These are phyloP conservation scores for Periophthalmodon schlosseri DNA, from an alignment of 2,113 vertebrate genomes.

Conservation along the genomic window DNA sequence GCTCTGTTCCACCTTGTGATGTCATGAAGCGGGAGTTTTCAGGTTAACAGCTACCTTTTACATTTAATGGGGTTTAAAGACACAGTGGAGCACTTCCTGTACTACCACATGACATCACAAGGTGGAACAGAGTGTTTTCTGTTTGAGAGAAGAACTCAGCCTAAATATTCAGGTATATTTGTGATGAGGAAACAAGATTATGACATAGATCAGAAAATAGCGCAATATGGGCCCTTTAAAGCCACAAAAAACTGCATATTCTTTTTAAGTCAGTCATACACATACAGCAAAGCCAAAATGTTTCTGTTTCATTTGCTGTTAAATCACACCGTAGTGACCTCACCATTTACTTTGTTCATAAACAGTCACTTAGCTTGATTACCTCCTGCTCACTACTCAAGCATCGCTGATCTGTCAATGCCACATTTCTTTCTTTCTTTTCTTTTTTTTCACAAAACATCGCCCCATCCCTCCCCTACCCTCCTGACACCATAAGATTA, in stretches of 20 bases:
- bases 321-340: conserved; percentile 51
- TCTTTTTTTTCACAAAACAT: conserved; percentile 20
- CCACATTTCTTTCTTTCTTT: neutral
- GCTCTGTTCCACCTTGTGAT: too few species aligned
- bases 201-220: too few species aligned
- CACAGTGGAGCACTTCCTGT: too few species aligned
- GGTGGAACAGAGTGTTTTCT: too few species aligned
- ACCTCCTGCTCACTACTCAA: conserved; percentile 39
- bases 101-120: too few species aligned
- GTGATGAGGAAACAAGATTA: too few species aligned
- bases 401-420: conserved; percentile 33
- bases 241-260: conserved; percentile 21
- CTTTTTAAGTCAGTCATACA: conserved; percentile 1
- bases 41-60: too few species aligned
- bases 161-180: too few species aligned
- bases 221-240: neutral
- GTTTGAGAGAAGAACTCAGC: too few species aligned
- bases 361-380: conserved; percentile 71
- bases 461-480: conserved; percentile 20
- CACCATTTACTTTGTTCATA: conserved; percentile 60
- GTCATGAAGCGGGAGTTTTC: too few species aligned
- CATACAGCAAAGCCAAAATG: conserved; percentile 20
- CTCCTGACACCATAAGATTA: conserved; percentile 52
- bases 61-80: too few species aligned
- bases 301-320: conserved; percentile 48